Evolutionary conservation across 2,113 vertebrate genomes (phyloP), one percentile per base, ranked within the genome.

Genomic region (Tichodroma muraria): DNA sequence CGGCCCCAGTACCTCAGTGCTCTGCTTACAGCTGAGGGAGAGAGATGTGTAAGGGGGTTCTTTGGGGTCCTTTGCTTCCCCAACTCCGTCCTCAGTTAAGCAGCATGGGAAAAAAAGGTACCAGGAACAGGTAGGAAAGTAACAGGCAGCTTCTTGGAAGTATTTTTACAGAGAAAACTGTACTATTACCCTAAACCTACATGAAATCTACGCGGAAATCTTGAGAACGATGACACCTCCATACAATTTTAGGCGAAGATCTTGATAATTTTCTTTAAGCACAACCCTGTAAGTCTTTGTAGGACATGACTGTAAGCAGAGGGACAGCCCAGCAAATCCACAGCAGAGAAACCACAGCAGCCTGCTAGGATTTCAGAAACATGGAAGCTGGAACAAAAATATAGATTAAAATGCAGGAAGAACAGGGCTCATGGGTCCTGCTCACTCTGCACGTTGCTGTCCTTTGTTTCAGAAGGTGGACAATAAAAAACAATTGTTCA

Each of bases 11-110:
- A 31, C 45, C 28, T 38, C 64, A 23, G 13, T 2, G 22, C 18
- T 27, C 57, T 80, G 54, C 38, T 52, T 31, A 56, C 38, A 70
- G 31, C 11, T 8, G 11, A 45, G 15, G 40, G 16, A 44, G 13
- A 1, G 1, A 52, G 5, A 37, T 0, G 2, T 0, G 1, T 12
- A 33, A 44, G 28, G 37, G 19, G 20, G 5, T 3, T 25, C 63
- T 57, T 38, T 56, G 61, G 19, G 15, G 21, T 8, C 16, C 44
- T 49, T 33, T 65, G 33, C 13, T 47, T 45, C 45, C 8, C 37
- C 31, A 45, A 7, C 33, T 66, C 35, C 45, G 57, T 47, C 56
- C 57, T 83, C 24, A 44, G 37, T 25, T 33, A 57, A 66, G 27
- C 27, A 75, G 49, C 21, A 20, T 1, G 11, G 45, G 33, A 22